Percentiles rank a stretch among this genome's conserved stretches.
Conservation (phyloP, 2,888 invertebrate genomes). For the Drosophila yooni region DNA sequence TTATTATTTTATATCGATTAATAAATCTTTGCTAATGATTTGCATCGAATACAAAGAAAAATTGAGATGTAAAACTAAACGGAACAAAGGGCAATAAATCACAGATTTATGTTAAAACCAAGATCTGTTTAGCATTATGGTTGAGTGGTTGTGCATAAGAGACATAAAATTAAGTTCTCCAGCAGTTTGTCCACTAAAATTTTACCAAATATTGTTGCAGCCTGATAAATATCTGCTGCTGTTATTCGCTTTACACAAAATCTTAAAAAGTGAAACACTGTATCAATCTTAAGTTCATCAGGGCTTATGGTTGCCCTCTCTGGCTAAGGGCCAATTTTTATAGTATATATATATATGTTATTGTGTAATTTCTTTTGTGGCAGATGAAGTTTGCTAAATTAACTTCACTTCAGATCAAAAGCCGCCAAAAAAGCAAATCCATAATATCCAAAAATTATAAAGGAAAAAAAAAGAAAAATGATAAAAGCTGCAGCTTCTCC, state of each 20-base stretch:
- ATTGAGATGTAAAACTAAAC: slow-evolving; percentile 29
- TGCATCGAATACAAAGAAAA: slow-evolving; percentile 22
- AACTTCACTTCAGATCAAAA: slow-evolving; percentile 77
- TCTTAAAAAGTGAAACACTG: slow-evolving; percentile 32
- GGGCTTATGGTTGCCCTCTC: slow-evolving; percentile 33
- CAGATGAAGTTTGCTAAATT: slow-evolving; percentile 68
- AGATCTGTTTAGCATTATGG: slow-evolving; percentile 6
- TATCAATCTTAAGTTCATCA: slow-evolving; percentile 38
- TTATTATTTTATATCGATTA: slow-evolving; percentile 34
- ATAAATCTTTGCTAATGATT: slow-evolving; percentile 41
- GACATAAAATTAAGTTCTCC: background rate
- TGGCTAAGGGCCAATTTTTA: slow-evolving; percentile 43
- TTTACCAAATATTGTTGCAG: slow-evolving; percentile 13
- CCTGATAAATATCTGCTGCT: slow-evolving; percentile 26
- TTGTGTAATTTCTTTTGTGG: slow-evolving; percentile 67
- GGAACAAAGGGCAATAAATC: slow-evolving; percentile 26
- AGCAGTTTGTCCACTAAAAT: slow-evolving; percentile 8
- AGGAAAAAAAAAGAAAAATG: slow-evolving; percentile 16
- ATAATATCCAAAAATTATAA: slow-evolving; percentile 25
- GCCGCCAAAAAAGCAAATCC: slow-evolving; percentile 52
- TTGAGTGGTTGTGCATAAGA: slow-evolving; percentile 12
- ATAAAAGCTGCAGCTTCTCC: slow-evolving; percentile 56
- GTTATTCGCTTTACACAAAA: slow-evolving; percentile 13
- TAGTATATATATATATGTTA: slow-evolving; percentile 32
- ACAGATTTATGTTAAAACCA: slow-evolving; percentile 3